Percentiles rank a stretch among this genome's conserved stretches.
These are phyloP conservation scores for Piprites chloris DNA, from an alignment of 2,113 vertebrate genomes.

Conservation along the genomic window DNA sequence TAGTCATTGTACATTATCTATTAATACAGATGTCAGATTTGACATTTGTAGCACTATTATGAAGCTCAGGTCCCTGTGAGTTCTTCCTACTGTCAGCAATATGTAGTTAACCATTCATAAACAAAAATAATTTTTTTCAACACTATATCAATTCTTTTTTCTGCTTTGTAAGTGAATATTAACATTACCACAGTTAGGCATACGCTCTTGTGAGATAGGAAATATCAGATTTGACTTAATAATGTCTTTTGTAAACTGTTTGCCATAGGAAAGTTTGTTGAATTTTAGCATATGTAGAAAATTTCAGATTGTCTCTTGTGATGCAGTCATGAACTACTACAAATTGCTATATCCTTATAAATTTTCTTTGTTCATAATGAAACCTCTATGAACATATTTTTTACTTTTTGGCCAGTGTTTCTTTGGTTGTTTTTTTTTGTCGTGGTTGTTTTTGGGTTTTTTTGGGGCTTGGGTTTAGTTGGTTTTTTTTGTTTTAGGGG, in stretches of 20 bases:
- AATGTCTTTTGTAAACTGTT: neutral
- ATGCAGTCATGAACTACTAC: neutral
- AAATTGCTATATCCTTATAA: neutral
- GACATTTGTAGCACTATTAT: neutral
- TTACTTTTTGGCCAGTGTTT: neutral
- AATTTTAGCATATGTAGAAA: neutral
- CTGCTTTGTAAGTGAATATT: neutral
- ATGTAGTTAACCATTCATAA: neutral
- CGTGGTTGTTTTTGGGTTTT: neutral
- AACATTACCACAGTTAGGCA: neutral
- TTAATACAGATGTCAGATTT: neutral
- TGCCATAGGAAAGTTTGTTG: neutral
- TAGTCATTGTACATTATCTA: neutral
- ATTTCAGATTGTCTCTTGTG: neutral
- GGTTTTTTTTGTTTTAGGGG: neutral
- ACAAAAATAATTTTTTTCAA: neutral
- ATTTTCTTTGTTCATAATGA: neutral
- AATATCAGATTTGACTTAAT: neutral
- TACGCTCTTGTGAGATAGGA: neutral
- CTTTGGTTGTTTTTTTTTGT: rapidly evolving
- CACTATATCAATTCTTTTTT: neutral
- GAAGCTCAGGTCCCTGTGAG: neutral
- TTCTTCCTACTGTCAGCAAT: neutral
- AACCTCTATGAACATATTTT: neutral
- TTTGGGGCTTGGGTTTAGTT: neutral